phyloP scores from a whole-genome alignment of 30 jellyfish, hydroid and myxozoan genomes.

The Phacellophora camtschatica region DNA sequence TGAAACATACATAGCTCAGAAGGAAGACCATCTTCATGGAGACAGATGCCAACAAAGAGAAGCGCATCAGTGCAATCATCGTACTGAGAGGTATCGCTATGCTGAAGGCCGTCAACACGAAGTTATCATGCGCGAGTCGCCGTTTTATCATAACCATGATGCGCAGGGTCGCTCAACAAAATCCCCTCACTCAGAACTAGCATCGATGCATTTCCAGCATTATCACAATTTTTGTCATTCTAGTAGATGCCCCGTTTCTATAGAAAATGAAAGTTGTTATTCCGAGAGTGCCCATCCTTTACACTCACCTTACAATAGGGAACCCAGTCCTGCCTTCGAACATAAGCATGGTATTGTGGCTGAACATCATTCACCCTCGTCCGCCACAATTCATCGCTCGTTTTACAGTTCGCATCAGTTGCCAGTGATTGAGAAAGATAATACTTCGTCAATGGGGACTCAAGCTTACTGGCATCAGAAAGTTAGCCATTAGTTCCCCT shows the following conservation, averaged over 20 bases:
- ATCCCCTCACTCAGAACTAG: background rate
- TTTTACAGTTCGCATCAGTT: constrained; percentile 19
- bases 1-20: background rate
- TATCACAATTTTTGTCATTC: constrained; percentile 10
- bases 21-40: constrained; percentile 4
- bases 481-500: constrained; percentile 25
- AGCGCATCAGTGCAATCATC: background rate
- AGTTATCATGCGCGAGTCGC: no score
- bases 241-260: background rate
- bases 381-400: constrained; percentile 5
- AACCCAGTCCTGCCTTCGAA: constrained; percentile 8
- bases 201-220: background rate
- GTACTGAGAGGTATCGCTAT: background rate
- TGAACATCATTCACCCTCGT: constrained; percentile 5
- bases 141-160: background rate
- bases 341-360: background rate
- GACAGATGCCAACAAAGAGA: background rate
- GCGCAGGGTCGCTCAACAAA: background rate
- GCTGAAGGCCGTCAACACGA: background rate
- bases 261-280: background rate
- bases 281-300: background rate
- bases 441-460: background rate
- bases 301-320: background rate
- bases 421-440: constrained; percentile 22
- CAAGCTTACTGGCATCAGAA: constrained; percentile 33